These are phyloP conservation scores for Dryoscopus gambensis DNA, from an alignment of 2,113 vertebrate species.

Conservation along the genomic window DNA sequence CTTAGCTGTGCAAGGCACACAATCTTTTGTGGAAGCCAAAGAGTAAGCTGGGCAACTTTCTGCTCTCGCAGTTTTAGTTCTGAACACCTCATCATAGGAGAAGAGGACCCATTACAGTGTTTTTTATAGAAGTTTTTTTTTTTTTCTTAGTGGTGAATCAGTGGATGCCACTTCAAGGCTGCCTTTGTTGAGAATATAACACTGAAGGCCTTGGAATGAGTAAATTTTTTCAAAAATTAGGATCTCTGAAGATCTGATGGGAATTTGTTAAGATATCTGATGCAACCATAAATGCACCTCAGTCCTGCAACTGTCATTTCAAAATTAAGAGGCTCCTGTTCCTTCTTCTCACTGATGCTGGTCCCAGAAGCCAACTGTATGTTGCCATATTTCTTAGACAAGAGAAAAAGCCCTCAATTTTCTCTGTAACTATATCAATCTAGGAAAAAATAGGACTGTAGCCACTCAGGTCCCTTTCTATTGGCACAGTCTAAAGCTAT, in stretches of 20 bases:
- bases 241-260: neutral
- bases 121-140: neutral
- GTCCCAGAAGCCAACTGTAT: neutral
- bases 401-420: neutral
- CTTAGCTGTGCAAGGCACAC: neutral
- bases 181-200: neutral
- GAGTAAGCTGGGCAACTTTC: neutral
- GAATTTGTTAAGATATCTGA: neutral
- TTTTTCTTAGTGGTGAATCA: neutral
- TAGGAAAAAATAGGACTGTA: neutral
- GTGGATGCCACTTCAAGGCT: neutral
- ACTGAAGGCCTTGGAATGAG: slow-evolving; percentile 6
- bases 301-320: neutral
- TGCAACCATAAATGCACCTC: neutral
- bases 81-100: neutral
- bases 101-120: neutral
- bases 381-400: neutral
- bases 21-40: neutral
- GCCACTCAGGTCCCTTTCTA: neutral
- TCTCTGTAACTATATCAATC: neutral
- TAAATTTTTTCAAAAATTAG: slow-evolving; percentile 6
- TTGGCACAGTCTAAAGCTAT: neutral
- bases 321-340: neutral
- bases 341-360: neutral
- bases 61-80: neutral